phyloP scores from a whole-genome alignment of 2,113 vertebrate genomes.

The Sminthopsis crassicaudata region DNA sequence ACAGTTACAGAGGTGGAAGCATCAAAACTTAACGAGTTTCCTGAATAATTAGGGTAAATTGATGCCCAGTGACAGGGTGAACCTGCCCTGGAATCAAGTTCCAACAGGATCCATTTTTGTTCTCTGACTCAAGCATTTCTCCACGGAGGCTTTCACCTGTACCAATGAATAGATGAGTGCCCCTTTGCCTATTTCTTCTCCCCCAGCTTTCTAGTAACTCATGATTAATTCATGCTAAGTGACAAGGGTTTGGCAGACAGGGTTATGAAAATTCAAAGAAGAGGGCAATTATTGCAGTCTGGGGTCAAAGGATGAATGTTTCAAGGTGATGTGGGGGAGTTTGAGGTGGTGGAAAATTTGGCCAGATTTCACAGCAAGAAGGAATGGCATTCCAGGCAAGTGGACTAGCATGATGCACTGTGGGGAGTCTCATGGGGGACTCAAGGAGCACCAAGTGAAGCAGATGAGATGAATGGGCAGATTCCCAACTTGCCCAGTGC shows the following conservation, averaged over 20 bases:
- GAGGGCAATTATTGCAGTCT: neutral
- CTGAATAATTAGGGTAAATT: neutral
- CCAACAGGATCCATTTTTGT: too few species aligned
- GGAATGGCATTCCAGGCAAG: neutral
- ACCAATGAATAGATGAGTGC: neutral
- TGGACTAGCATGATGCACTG: neutral
- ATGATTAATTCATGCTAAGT: neutral
- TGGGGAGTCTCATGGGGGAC: neutral
- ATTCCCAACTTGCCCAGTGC: neutral
- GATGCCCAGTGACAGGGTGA: neutral
- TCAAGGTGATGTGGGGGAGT: neutral
- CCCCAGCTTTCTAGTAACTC: neutral
- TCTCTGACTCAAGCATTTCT: neutral
- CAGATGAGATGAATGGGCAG: neutral
- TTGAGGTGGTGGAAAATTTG: neutral
- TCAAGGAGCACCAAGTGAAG: neutral
- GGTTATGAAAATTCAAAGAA: too few species aligned
- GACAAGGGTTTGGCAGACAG: too few species aligned
- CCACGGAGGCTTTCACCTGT: neutral
- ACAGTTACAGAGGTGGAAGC: neutral
- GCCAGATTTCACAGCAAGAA: neutral
- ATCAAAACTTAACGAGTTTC: neutral
- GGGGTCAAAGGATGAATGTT: neutral
- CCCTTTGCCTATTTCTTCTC: neutral
- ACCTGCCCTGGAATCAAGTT: neutral